Percentiles rank a stretch among this genome's conserved stretches.
Conservation (phyloP, 1,140 invertebrate genomes). For the Globodera rostochiensis region DNA sequence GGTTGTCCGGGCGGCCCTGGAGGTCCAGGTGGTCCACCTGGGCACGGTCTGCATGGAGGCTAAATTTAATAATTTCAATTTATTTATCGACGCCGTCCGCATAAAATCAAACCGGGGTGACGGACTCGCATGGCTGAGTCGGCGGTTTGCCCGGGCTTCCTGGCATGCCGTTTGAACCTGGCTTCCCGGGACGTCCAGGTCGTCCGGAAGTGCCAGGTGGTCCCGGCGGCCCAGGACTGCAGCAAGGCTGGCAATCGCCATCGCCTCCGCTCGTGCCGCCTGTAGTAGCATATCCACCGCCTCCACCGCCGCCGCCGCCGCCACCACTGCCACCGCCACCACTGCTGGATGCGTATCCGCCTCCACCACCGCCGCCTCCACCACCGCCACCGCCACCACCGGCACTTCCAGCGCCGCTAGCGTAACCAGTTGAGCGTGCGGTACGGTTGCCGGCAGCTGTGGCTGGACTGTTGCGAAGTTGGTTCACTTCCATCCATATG, state of each 20-base stretch:
- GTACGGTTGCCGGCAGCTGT: slow-evolving; percentile 46
- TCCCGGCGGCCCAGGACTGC: slow-evolving; percentile 52
- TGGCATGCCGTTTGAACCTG: slow-evolving; percentile 36
- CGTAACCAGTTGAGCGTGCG: slow-evolving; percentile 59
- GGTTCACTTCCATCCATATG: slow-evolving; percentile 58
- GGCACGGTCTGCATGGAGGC: slow-evolving; percentile 49
- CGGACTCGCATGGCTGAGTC: slow-evolving; percentile 41
- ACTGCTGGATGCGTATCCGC: no score
- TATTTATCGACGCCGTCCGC: slow-evolving; percentile 57
- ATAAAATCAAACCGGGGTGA: slow-evolving; percentile 48
- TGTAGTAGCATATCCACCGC: background rate
- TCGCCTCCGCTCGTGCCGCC: slow-evolving; percentile 31
- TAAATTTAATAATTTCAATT: slow-evolving; percentile 11
- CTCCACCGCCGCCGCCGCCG: no score
- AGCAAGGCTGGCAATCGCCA: slow-evolving; percentile 56
- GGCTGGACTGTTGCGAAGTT: slow-evolving; percentile 41
- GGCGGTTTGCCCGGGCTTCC: slow-evolving; percentile 44
- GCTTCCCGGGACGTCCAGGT: slow-evolving; percentile 44
- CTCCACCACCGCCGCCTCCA: background rate
- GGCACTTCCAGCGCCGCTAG: slow-evolving; percentile 41
- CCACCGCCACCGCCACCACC: slow-evolving; percentile 7
- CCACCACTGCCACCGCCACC: no score
- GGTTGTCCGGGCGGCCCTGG: slow-evolving; percentile 9
- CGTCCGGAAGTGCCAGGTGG: slow-evolving; percentile 33
- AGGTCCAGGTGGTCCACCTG: slow-evolving; percentile 43